Evolutionary conservation across 1,140 invertebrate species (phyloP).

Genomic region (Drosophila lacteicornis): DNA sequence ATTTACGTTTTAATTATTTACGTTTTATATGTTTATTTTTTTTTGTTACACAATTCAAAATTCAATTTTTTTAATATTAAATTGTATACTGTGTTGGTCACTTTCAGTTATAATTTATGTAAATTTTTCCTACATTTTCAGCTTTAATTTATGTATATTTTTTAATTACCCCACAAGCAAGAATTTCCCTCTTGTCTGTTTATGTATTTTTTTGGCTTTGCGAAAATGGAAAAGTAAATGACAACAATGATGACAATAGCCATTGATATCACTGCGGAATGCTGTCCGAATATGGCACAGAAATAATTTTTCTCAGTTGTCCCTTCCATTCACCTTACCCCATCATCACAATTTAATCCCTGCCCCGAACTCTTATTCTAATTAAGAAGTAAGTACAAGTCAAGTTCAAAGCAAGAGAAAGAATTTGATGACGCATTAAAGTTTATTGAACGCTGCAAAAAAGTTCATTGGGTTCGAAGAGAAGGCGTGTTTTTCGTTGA

Average conservation of each 20-base stretch:
- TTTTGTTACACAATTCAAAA: conserved; percentile 9
- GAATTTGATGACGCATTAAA: conserved; percentile 52
- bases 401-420: not conserved
- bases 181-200: conserved; percentile 6
- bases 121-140: conserved; percentile 37
- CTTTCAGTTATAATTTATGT: conserved; percentile 52
- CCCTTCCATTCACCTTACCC: not conserved
- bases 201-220: conserved; percentile 21
- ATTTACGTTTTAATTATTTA: too few relatives aligned
- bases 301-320: conserved; percentile 14
- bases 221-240: conserved; percentile 62
- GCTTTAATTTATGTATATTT: conserved; percentile 57
- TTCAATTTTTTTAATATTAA: conserved; percentile 21
- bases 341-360: conserved; percentile 69
- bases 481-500: conserved; percentile 36
- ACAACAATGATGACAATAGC: conserved; percentile 48
- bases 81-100: conserved; percentile 2
- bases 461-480: conserved; percentile 22
- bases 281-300: conserved; percentile 20
- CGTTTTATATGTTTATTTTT: conserved; percentile 4
- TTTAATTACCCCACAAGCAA: conserved; percentile 40
- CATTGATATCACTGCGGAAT: not conserved
- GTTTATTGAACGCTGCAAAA: conserved; percentile 50
- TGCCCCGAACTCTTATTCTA: conserved; percentile 68
- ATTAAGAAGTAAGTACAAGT: conserved; percentile 57